phyloP scores from a whole-genome alignment of 1,140 invertebrate species.

The Eriocheir sinensis region DNA sequence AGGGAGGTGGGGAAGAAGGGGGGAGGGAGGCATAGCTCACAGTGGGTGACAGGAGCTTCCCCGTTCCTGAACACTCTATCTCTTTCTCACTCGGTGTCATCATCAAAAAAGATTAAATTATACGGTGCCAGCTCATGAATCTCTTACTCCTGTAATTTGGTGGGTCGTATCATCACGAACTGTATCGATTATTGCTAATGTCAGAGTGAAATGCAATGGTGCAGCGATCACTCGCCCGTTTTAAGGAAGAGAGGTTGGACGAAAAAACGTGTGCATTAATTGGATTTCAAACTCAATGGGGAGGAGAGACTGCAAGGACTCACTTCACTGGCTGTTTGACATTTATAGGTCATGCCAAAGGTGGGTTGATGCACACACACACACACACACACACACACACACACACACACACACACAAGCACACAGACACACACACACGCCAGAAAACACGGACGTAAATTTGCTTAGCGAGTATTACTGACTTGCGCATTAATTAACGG shows the following conservation, averaged over 20 bases:
- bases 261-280: neutral
- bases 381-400: neutral
- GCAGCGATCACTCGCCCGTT: neutral
- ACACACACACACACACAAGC: too few species aligned
- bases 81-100: conserved; percentile 3
- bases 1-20: too few species aligned
- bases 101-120: conserved; percentile 27
- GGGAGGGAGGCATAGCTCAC: neutral
- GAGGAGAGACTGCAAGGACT: neutral
- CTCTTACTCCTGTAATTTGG: conserved; percentile 24
- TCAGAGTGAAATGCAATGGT: conserved; percentile 12
- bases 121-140: neutral
- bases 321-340: neutral
- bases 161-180: conserved; percentile 10
- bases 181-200: conserved; percentile 25
- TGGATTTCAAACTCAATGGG: neutral
- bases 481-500: too few species aligned
- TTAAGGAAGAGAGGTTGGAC: conserved; percentile 5
- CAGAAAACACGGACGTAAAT: too few species aligned
- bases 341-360: neutral
- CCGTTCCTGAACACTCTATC: neutral
- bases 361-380: neutral
- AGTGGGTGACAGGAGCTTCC: neutral
- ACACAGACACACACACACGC: too few species aligned
- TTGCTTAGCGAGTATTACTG: too few species aligned